Base-by-base conservation (phyloP, 2,888 invertebrate genomes). In the Gisinianus flammeolus region DNA sequence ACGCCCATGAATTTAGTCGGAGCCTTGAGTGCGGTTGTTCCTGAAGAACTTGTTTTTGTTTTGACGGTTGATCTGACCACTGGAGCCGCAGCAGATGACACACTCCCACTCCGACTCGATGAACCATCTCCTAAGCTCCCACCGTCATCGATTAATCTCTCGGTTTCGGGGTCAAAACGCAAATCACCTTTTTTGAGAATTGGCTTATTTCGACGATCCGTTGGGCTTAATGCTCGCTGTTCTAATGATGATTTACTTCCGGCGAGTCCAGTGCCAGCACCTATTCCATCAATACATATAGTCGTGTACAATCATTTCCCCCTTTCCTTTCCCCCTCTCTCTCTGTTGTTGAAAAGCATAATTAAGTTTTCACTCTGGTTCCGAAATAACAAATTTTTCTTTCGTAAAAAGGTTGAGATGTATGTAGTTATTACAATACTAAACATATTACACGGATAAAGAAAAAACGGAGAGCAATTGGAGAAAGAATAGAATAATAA, bases 141-240 rank as follows among this genome's bases (percentile, higher is more conserved):
- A 8, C 75, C 79, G 52, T 78, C 79, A 68, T 79, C 79, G 73
- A 81, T 79, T 77, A 81, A 89, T 82, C 92, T 90, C 87, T 93
- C 93, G 85, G 92, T 93, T 87, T 93, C 93, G 77, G 92, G 92
- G 87, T 93, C 93, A 76, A 82, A 80, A 81, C 85, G 79, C 72
- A 80, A 72, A 70, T 81, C 81, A 64, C 80, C 79, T 66, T 81
- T 82, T 76, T 82, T 82, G 24, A 82, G 71, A 35, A 82, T 82
- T 62, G 82, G 80, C 73, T 82, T 82, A 71, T 78, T 81, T 44
- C 80, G 76, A 64, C 80, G 78, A 67, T 80, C 78, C 76, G 78
- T 79, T 58, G 81, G 81, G 62, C 76, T 76, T 71, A 72, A 54
- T 68, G 79, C 79, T 71, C 75, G 58, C 67, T 76, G 77, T 67